phyloP scores from a whole-genome alignment of 2,797 vertebrate genomes.

The Centropyge bicolor region DNA sequence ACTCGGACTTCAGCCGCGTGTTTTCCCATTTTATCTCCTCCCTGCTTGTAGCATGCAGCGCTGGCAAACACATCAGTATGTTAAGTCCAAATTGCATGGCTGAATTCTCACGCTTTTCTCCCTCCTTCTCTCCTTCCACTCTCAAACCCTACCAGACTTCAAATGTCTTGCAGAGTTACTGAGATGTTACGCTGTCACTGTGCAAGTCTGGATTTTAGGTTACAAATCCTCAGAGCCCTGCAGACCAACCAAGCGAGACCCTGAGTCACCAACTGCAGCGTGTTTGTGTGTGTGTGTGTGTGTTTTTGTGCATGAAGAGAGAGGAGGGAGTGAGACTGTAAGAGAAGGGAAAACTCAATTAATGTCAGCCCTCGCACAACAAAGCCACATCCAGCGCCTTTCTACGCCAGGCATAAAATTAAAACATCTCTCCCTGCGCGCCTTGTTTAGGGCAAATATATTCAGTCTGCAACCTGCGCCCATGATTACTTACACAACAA shows the following conservation, averaged over 20 bases:
- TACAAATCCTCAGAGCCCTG: constrained; percentile 78
- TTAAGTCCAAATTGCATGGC: constrained; percentile 72
- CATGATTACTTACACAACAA: constrained; percentile 65
- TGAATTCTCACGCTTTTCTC: constrained; percentile 53
- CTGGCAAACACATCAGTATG: constrained; percentile 69
- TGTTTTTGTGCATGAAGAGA: constrained; percentile 30
- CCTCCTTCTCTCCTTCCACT: constrained; percentile 8
- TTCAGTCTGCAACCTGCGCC: constrained; percentile 43
- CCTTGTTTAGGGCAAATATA: constrained; percentile 41
- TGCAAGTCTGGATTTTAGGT: constrained; percentile 78
- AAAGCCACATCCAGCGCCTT: constrained; percentile 40
- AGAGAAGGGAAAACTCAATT: constrained; percentile 63
- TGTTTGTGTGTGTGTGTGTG: constrained; percentile 25
- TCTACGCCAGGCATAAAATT: constrained; percentile 54
- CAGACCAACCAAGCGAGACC: constrained; percentile 69
- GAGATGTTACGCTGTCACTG: constrained; percentile 67
- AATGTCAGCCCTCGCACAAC: constrained; percentile 49
- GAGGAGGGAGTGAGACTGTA: constrained; percentile 20
- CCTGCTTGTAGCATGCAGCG: constrained; percentile 36
- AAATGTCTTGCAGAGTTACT: constrained; percentile 68
- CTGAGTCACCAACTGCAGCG: constrained; percentile 67
- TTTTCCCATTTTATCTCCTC: constrained; percentile 59
- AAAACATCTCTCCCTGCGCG: constrained; percentile 46
- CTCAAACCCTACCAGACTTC: constrained; percentile 51
- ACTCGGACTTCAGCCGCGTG: constrained; percentile 21